Evolutionary conservation across 1,140 invertebrate species (phyloP), one percentile per base, ranked within the genome.

Genomic region (Trichonephila clavata): DNA sequence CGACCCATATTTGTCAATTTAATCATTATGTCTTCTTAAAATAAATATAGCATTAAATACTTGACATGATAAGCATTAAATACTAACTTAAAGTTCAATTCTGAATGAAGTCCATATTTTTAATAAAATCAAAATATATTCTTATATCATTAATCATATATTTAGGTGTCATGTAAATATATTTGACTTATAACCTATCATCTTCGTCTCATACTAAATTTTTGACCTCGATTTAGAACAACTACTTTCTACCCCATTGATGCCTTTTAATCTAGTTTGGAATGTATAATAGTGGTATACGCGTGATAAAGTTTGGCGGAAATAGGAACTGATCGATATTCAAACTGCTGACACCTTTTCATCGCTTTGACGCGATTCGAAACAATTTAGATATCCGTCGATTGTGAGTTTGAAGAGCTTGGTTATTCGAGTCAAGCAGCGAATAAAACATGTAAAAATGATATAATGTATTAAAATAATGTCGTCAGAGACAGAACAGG

Each of bases 281-380:
- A 77, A 77, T 77, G 71, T 27, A n/a, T 77, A 77, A 77, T 77
- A 16, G 71, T 77, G n/a, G 71, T 32, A 39, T 39, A 16, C 3
- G 27, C 4, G 6, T 18, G 71, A 77, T 77, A 77, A 77, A 77
- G 71, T 77, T 77, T 27, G 71, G 21, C 71, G 71, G 71, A 27
- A 77, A 27, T 39, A 32, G 20, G 71, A 77, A 18, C 27, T 24
- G 32, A 77, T 77, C 71, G 71, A 77, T 77, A 77, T 77, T 77
- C 71, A 77, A 77, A 39, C 71, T 77, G 71, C 71, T 77, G 71
- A 77, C 71, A 77, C 71, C 71, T 77, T 77, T 77, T 77, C 71
- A 77, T 77, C 71, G 71, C 3, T 20, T 27, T 77, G 71, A 77
- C 71, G 71, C 27, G 32, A 77, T 77, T 77, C 32, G 71, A 32